phyloP scores from a whole-genome alignment of 2,888 invertebrate genomes.

The Tenthredo scrophulariae region DNA sequence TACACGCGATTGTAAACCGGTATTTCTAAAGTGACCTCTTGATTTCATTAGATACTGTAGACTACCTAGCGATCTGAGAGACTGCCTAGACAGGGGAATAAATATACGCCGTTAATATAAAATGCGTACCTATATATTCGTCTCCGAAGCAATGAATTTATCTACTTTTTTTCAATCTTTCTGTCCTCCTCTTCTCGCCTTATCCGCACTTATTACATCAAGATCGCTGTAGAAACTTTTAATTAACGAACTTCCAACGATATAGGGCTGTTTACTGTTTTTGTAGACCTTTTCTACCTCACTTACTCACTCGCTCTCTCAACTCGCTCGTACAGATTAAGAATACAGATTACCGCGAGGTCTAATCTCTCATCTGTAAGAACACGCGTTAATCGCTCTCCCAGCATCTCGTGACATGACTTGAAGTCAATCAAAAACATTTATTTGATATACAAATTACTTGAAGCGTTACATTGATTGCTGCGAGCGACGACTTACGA shows the following conservation, averaged over 20 bases:
- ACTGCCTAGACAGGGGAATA: slow-evolving; percentile 5
- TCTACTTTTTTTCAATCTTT: neutral
- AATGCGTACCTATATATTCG: neutral
- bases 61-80: neutral
- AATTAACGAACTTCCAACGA: slow-evolving; percentile 26
- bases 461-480: slow-evolving; percentile 30
- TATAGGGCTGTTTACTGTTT: neutral
- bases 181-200: neutral
- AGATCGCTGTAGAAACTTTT: slow-evolving; percentile 39
- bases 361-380: slow-evolving; percentile 38
- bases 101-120: slow-evolving; percentile 1
- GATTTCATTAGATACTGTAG: neutral
- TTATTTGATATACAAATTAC: neutral
- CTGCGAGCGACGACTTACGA: neutral
- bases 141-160: slow-evolving; percentile 15
- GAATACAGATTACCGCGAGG: slow-evolving; percentile 19
- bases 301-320: neutral
- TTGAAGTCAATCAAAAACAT: slow-evolving; percentile 24
- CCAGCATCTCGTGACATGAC: slow-evolving; percentile 22
- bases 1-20: slow-evolving; percentile 28
- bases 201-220: neutral
- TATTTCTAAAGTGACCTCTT: slow-evolving; percentile 12
- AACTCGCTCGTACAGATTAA: slow-evolving; percentile 16
- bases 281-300: neutral
- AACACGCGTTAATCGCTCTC: slow-evolving; percentile 28